Conservation (phyloP, 1,140 invertebrate species). For the Drosophila prosaltans region DNA sequence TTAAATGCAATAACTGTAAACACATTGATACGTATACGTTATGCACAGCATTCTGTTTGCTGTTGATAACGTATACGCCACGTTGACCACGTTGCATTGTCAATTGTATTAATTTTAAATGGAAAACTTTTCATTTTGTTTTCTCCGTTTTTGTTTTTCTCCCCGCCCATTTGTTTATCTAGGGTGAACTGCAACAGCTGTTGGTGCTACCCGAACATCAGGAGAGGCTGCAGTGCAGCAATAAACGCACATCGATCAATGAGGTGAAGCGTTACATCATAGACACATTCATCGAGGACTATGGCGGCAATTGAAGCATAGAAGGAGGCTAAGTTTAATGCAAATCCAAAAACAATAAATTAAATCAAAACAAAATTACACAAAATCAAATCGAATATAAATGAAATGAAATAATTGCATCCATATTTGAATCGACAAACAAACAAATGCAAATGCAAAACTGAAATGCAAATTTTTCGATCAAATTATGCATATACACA, state of each 20-base stretch:
- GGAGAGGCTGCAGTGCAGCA: conserved; percentile 77
- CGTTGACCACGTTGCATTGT: conserved; percentile 25
- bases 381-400: conserved; percentile 51
- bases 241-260: conserved; percentile 77
- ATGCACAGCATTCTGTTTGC: conserved; percentile 21
- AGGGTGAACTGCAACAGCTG: conserved; percentile 80
- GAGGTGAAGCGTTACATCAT: conserved; percentile 82
- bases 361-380: conserved; percentile 5
- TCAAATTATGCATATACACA: conserved; percentile 18
- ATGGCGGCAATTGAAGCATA: conserved; percentile 63
- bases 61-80: conserved; percentile 58
- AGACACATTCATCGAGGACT: conserved; percentile 82
- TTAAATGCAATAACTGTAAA: conserved; percentile 6
- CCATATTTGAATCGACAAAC: conserved; percentile 34
- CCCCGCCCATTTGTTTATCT: not conserved
- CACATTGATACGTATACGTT: conserved; percentile 12
- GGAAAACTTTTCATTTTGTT: conserved; percentile 34
- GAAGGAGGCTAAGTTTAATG: conserved; percentile 5
- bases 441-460: conserved; percentile 19
- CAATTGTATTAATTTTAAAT: conserved; percentile 48
- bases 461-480: conserved; percentile 22
- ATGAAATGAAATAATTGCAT: conserved; percentile 26
- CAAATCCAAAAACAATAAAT: conserved; percentile 24
- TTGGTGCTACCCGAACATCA: conserved; percentile 78
- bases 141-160: conserved; percentile 30